These are phyloP conservation scores for Nomada lathburiana DNA, from an alignment of 2,888 invertebrate genomes.

Conservation along the genomic window DNA sequence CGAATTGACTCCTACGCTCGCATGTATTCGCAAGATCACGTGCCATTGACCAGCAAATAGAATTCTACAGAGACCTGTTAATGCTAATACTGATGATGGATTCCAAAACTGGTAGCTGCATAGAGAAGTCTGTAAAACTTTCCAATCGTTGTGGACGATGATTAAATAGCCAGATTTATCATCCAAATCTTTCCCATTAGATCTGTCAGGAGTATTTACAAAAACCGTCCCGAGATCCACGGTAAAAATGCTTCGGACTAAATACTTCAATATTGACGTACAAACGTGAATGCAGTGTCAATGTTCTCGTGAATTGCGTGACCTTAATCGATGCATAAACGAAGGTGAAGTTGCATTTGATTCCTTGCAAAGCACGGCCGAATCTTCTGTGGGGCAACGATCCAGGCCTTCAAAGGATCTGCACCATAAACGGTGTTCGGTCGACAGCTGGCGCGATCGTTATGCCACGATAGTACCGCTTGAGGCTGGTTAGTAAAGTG, in stretches of 20 bases:
- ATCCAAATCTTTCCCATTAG: too few species aligned
- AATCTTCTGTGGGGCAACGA: slow-evolving; percentile 7
- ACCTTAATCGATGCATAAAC: not conserved
- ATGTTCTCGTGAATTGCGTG: not conserved
- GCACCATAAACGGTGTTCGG: slow-evolving; percentile 35
- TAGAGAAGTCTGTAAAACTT: not conserved
- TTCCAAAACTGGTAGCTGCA: not conserved
- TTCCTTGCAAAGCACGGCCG: not conserved
- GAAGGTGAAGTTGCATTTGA: not conserved
- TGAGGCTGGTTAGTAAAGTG: slow-evolving; percentile 49
- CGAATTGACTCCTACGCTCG: not conserved
- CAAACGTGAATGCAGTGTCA: not conserved
- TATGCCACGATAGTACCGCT: slow-evolving; percentile 33
- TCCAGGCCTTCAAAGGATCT: slow-evolving; percentile 40
- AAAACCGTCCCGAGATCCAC: too few species aligned
- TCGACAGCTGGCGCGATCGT: slow-evolving; percentile 36
- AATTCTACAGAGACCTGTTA: not conserved
- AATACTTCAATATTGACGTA: too few species aligned
- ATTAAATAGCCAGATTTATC: too few species aligned
- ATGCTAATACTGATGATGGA: not conserved
- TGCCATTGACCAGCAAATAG: not conserved
- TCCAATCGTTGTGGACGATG: not conserved
- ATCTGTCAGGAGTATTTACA: too few species aligned
- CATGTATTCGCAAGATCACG: too few species aligned
- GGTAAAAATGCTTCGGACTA: too few species aligned